phyloP scores from a whole-genome alignment of 2,888 invertebrate genomes.

The Merodon equestris region DNA sequence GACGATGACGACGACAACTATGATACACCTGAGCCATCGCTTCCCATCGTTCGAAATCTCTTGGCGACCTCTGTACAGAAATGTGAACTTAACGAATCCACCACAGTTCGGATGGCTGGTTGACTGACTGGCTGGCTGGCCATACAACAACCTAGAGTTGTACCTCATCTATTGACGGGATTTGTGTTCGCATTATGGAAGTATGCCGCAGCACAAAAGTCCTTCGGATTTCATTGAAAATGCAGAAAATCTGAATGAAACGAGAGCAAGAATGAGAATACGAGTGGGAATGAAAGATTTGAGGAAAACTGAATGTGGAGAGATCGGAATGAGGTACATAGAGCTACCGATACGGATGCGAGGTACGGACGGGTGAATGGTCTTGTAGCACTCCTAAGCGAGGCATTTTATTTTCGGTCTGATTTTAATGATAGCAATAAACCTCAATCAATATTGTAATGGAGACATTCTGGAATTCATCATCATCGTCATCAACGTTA shows the following conservation, averaged over 20 bases:
- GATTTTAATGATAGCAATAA: slow-evolving; percentile 67
- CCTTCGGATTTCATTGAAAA: slow-evolving; percentile 47
- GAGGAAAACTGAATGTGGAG: slow-evolving; percentile 29
- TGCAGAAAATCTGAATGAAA: slow-evolving; percentile 51
- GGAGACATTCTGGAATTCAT: slow-evolving; percentile 60
- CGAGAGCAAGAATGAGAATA: slow-evolving; percentile 1
- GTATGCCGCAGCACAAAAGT: slow-evolving; percentile 41
- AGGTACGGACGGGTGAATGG: slow-evolving; percentile 7
- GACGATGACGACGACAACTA: not conserved
- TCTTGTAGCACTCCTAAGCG: slow-evolving; percentile 22
- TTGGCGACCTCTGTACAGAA: too few species aligned
- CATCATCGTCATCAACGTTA: slow-evolving; percentile 25
- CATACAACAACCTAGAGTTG: too few species aligned
- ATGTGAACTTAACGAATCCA: too few species aligned
- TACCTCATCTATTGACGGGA: too few species aligned
- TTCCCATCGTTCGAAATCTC: too few species aligned
- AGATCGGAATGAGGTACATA: not conserved
- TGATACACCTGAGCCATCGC: too few species aligned
- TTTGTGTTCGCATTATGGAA: slow-evolving; percentile 6
- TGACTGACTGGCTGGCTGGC: too few species aligned
- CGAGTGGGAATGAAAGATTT: slow-evolving; percentile 20
- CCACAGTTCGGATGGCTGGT: too few species aligned
- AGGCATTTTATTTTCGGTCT: slow-evolving; percentile 38
- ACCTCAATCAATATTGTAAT: slow-evolving; percentile 68
- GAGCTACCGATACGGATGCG: slow-evolving; percentile 1